Evolutionary conservation across 2,113 vertebrate species (phyloP), one percentile per base, ranked within the genome.

Genomic region (Lepidiolamprologus cunningtoni): DNA sequence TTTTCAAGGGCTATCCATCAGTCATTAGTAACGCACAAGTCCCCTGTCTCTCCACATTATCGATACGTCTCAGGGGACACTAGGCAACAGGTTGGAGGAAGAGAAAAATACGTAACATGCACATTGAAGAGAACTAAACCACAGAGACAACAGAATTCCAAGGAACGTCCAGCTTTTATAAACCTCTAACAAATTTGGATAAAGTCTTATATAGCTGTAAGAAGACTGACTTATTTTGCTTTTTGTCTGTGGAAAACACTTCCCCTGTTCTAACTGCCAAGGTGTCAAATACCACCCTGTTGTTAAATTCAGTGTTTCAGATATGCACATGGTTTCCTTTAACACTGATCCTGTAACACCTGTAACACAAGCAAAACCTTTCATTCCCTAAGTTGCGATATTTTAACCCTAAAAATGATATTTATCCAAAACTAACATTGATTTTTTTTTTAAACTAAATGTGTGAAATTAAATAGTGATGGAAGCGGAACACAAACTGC

Each of bases 1-100:
- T 93, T 94, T 94, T 94, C 91, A 93, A 95, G 95, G 94, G 85
- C 91, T 88, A 92, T 95, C 89, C 94, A 96, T 96, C 94, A 96
- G 92, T 94, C 94, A 92, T 93, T 95, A 95, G 93, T 86, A 90
- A 86, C 86, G 81, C 63, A 81, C 83, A 55, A 85, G 86, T 89
- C 89, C 57, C 81, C 89, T 73, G 81, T 93, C 89, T 85, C 90
- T 86, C 58, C 83, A 93, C 84, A 87, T 94, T 92, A 94, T 92
- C 79, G 5, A 71, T 73, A 85, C 17, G 6, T 87, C 88, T 89
- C 91, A 53, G 33, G 80, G 84, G 83, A 89, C 76, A 28, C 28
- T 42, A 19, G 8, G 45, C 11, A 45, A 45, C 52, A 45, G 10
- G 76, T 80, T 85, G n/a, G 82, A 83, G 81, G 47, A 57, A 81